Evolutionary conservation across 2,888 invertebrate genomes (phyloP).

Genomic region (Athalia cordata): DNA sequence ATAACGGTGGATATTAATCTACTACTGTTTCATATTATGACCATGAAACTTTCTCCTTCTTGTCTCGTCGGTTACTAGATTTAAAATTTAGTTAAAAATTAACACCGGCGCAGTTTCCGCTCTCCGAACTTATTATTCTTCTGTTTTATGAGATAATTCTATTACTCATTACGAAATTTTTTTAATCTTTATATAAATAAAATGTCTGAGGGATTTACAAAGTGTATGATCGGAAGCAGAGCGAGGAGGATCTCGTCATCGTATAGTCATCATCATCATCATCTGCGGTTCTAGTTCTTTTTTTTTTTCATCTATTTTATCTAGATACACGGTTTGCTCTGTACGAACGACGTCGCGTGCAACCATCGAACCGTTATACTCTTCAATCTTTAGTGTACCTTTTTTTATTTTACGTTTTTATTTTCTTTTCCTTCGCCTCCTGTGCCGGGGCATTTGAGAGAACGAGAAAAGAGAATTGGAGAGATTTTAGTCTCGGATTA

Average conservation of each 20-base stretch:
- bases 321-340: neutral
- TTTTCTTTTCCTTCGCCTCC: neutral
- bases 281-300: neutral
- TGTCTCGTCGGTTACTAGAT: neutral
- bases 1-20: slow-evolving; percentile 19
- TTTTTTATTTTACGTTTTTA: neutral
- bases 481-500: slow-evolving; percentile 4
- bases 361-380: slow-evolving; percentile 12
- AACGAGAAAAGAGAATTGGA: neutral
- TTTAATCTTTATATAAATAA: neutral
- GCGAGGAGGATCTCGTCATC: no score
- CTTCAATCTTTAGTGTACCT: neutral
- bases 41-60: slow-evolving; percentile 9
- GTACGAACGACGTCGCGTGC: neutral
- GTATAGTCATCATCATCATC: no score
- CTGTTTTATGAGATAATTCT: neutral
- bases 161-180: neutral
- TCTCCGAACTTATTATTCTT: no score
- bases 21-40: slow-evolving; percentile 9
- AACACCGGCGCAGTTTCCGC: no score
- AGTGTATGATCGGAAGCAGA: no score
- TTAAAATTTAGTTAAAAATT: no score
- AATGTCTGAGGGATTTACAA: no score
- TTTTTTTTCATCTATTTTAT: neutral
- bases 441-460: no score